These are phyloP conservation scores for Spodoptera exigua DNA, from an alignment of 2,888 invertebrate genomes.

Conservation along the genomic window DNA sequence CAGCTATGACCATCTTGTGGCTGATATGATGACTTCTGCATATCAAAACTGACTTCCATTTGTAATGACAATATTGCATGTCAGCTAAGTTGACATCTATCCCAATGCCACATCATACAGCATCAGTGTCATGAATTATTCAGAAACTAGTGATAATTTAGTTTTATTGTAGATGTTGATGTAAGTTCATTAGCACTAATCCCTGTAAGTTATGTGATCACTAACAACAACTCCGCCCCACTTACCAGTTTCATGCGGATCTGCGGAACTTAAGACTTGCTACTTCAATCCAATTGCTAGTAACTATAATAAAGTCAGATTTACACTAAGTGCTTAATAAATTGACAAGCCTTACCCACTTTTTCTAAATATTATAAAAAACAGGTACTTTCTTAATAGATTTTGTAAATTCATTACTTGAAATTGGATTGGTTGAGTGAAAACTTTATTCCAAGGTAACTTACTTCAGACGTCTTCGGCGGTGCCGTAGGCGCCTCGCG, in stretches of 20 bases:
- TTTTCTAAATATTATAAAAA: too few relatives aligned
- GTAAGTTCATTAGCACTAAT: background rate
- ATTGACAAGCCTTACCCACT: too few relatives aligned
- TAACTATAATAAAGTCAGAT: background rate
- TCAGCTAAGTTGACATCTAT: conserved; percentile 22
- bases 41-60: background rate
- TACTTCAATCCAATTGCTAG: background rate
- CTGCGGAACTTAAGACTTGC: background rate
- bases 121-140: conserved; percentile 15
- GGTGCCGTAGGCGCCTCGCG: conserved; percentile 88
- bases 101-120: conserved; percentile 28
- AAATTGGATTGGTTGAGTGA: background rate
- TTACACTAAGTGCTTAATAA: background rate
- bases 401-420: background rate
- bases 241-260: background rate
- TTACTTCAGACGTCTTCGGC: conserved; percentile 89
- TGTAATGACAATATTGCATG: conserved; percentile 25
- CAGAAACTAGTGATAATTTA: background rate
- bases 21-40: conserved; percentile 9
- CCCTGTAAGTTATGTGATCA: background rate
- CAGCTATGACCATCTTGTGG: background rate
- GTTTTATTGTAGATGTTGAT: background rate
- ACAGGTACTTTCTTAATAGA: too few relatives aligned
- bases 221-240: background rate
- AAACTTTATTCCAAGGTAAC: conserved; percentile 51